A percentile compares a stretch with the other conserved stretches of the same genome.
phyloP scores from a whole-genome alignment of 2,797 vertebrate species.

The Rhynchonycteris naso region DNA sequence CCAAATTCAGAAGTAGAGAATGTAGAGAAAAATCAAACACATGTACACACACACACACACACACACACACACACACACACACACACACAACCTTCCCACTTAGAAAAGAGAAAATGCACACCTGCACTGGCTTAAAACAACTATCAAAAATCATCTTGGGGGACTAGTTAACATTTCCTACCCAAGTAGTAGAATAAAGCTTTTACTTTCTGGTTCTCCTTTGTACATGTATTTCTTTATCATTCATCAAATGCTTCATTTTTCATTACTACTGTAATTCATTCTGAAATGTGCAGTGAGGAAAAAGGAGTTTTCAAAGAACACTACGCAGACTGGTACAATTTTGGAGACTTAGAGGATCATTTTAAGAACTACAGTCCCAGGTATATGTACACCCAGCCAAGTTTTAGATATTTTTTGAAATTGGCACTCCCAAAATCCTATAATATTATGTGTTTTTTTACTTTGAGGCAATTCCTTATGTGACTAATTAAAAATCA shows the following conservation, averaged over 20 bases:
- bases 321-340: neutral
- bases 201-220: neutral
- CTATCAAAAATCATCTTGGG: neutral
- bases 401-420: neutral
- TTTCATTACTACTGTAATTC: neutral
- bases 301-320: neutral
- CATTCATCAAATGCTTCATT: neutral
- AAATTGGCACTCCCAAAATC: neutral
- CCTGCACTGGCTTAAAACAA: neutral
- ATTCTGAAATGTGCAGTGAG: neutral
- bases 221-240: fast-evolving
- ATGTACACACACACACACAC: neutral
- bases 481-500: neutral
- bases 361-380: neutral
- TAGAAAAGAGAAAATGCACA: neutral
- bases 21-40: neutral
- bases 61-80: neutral
- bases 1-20: neutral
- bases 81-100: neutral
- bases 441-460: neutral
- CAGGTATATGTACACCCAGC: too few species aligned
- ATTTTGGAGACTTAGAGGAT: neutral
- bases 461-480: neutral
- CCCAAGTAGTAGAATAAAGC: neutral
- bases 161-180: neutral